phyloP scores from a whole-genome alignment of 2,113 vertebrate genomes.

The Platysternon megacephalum region DNA sequence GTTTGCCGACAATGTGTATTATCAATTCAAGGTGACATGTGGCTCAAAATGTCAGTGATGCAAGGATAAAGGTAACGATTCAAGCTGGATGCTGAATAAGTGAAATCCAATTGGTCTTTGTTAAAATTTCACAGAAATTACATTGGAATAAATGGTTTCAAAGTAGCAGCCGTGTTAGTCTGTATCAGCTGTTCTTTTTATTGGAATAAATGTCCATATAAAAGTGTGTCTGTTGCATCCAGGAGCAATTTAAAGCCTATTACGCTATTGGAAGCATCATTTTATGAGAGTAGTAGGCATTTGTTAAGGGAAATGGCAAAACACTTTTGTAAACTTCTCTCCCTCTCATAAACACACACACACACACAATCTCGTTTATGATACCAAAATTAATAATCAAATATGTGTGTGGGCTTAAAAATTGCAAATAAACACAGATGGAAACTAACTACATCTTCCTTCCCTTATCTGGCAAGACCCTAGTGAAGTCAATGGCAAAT shows the following conservation, averaged over 20 bases:
- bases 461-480: background rate
- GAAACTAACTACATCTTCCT: constrained; percentile 46
- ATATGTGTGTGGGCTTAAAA: background rate
- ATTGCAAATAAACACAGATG: constrained; percentile 57
- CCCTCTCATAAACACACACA: constrained; percentile 14
- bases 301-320: constrained; percentile 34
- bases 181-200: background rate
- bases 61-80: background rate
- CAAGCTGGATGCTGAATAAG: background rate
- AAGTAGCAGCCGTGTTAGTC: too few species aligned
- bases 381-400: background rate
- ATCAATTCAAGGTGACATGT: background rate
- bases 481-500: constrained; percentile 19
- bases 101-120: background rate
- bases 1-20: too few species aligned
- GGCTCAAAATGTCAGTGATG: background rate
- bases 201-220: background rate
- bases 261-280: constrained; percentile 27
- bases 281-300: constrained; percentile 26
- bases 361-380: constrained; percentile 23
- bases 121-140: constrained; percentile 45
- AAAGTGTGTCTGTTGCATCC: background rate
- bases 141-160: background rate
- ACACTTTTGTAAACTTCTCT: constrained; percentile 9
- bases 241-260: background rate